A percentile compares a stretch with the other conserved stretches of the same genome.
Conservation (phyloP, 2,888 invertebrate species). For the Anagyrus pseudococci region DNA sequence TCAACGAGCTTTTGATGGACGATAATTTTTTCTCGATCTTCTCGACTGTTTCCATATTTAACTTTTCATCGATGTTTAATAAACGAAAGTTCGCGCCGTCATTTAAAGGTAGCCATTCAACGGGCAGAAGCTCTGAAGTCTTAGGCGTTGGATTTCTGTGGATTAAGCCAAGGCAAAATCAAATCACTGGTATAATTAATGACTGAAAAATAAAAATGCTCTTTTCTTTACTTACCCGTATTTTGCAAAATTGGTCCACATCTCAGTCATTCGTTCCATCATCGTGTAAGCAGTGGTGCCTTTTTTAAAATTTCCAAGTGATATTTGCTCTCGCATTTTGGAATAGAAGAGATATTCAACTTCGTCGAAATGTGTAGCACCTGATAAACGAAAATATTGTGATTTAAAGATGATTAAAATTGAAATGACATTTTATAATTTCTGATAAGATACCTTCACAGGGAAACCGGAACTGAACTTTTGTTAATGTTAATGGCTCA, state of each 20-base stretch:
- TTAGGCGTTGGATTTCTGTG: conserved; percentile 54
- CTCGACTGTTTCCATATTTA: conserved; percentile 43
- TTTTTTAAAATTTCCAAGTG: conserved; percentile 26
- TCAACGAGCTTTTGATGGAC: not conserved
- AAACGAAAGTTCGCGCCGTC: conserved; percentile 42
- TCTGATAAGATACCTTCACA: conserved; percentile 11
- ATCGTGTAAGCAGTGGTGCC: conserved; percentile 48
- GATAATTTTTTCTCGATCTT: conserved; percentile 36
- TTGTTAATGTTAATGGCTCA: conserved; percentile 33
- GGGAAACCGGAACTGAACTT: conserved; percentile 24
- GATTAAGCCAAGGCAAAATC: too few relatives aligned
- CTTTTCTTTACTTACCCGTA: conserved; percentile 54
- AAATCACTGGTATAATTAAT: not conserved
- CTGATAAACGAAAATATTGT: conserved; percentile 43
- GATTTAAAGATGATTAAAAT: not conserved
- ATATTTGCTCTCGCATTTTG: conserved; percentile 31
- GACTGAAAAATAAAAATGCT: not conserved
- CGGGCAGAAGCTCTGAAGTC: conserved; percentile 39
- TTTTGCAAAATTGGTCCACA: conserved; percentile 65
- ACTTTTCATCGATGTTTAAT: conserved; percentile 47
- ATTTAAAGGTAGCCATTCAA: conserved; percentile 49
- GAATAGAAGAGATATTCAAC: conserved; percentile 62
- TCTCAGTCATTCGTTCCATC: conserved; percentile 58
- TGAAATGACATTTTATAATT: not conserved
- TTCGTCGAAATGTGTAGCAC: conserved; percentile 64